Evolutionary conservation across 2,888 invertebrate species (phyloP), one percentile per base, ranked within the genome.

Genomic region (Apodemia zela): DNA sequence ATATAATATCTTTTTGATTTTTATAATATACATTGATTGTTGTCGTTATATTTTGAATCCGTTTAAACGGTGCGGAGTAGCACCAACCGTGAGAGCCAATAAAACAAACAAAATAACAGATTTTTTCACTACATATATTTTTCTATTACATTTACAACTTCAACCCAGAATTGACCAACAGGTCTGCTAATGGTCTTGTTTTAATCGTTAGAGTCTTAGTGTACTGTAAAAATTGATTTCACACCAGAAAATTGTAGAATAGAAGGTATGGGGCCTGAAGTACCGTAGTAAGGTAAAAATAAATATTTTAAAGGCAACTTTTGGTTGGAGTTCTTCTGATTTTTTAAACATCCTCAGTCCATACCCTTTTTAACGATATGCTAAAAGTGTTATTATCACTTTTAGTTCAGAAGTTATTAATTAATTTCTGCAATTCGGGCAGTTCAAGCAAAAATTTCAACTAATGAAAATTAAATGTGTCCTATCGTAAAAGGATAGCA

Each of bases 331-430:
- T 57, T 57, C 47, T 57, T 57, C 57, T 57, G 57, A 57, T 57
- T 57, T 57, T 57, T 57, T 21, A 57, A 57, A 57, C 13, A 58
- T 58, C 13, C 17, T 15, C 29, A 58, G 57, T 58, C 17, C 6
- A 21, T 57, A 57, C 25, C 13, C 57, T 29, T 58, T n/a, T 33
- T 58, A 58, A 58, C 33, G 58, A 58, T 29, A 58, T 58, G 29
- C 25, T 58, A 58, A 58, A 59, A 33, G 33, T 59, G 58, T 59
- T 33, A 59, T 59, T 57, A 13, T 54, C 54, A 18, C 54, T 57
- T 57, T 59, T 59, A 59, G 59, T 59, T 59, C 35, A 11, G 59
- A 59, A 59, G 59, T 17, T 59, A 59, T 54, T 54, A n/a, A 57
- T 57, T 57, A 21, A 57, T 57, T 57, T 57, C 57, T 57, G 57